phyloP scores from a whole-genome alignment of 1,140 invertebrate species.

The Atopsyche davidsoni region DNA sequence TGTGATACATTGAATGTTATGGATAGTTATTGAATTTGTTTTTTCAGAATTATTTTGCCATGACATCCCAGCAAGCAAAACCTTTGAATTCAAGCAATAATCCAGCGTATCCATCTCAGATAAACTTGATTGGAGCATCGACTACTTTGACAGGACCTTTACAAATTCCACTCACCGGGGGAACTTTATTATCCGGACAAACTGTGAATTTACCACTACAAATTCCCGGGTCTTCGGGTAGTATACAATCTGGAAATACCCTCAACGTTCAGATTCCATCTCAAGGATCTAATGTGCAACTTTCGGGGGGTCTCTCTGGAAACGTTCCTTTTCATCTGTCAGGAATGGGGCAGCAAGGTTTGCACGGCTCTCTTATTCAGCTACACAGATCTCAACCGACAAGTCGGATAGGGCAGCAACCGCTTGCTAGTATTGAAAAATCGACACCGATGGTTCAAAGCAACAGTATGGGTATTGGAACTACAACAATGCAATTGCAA shows the following conservation, averaged over 20 bases:
- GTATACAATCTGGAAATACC: constrained; percentile 34
- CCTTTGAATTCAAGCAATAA: constrained; percentile 8
- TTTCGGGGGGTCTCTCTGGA: constrained; percentile 37
- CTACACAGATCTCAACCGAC: too few relatives aligned
- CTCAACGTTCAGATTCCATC: constrained; percentile 38
- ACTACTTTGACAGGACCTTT: constrained; percentile 21
- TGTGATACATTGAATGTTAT: too few relatives aligned
- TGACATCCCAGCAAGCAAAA: constrained; percentile 12
- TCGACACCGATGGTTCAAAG: too few relatives aligned
- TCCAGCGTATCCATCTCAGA: constrained; percentile 14
- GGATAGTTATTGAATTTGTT: too few relatives aligned
- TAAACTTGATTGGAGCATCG: constrained; percentile 13
- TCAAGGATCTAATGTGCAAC: too few relatives aligned
- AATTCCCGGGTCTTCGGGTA: constrained; percentile 35
- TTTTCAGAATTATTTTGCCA: constrained; percentile 1
- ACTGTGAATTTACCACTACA: constrained; percentile 39
- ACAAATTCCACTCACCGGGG: too few relatives aligned
- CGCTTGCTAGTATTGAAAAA: not conserved
- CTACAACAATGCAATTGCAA: too few relatives aligned
- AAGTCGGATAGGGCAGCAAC: not conserved
- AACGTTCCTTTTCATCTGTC: constrained; percentile 36
- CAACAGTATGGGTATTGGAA: too few relatives aligned
- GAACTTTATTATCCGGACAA: too few relatives aligned
- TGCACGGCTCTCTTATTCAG: constrained; percentile 39
- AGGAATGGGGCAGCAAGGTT: constrained; percentile 33